Evolutionary conservation across 2,888 invertebrate species (phyloP).

Genomic region (Apotomis betuletana): DNA sequence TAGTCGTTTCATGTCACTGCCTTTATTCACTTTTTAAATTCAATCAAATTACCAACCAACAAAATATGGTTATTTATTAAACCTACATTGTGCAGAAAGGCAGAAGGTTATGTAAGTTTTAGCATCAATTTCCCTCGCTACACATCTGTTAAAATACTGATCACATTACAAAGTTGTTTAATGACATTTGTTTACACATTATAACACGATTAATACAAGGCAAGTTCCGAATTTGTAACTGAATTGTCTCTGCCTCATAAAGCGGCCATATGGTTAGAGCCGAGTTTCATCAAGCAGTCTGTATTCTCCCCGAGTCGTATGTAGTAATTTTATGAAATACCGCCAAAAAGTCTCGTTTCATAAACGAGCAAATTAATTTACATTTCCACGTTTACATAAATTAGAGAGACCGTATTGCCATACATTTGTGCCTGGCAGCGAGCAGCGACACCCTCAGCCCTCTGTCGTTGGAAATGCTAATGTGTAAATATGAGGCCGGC

Average conservation of each 20-base stretch:
- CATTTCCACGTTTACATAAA: constrained; percentile 74
- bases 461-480: constrained; percentile 63
- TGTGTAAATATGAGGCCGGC: constrained; percentile 63
- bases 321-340: constrained; percentile 58
- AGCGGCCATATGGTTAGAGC: constrained; percentile 34
- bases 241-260: constrained; percentile 32
- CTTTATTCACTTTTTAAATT: constrained; percentile 69
- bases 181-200: constrained; percentile 28
- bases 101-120: neutral
- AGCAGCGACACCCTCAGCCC: constrained; percentile 41
- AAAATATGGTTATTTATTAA: neutral
- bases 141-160: neutral
- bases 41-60: constrained; percentile 34
- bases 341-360: constrained; percentile 67
- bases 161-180: constrained; percentile 8
- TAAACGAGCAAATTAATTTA: constrained; percentile 74
- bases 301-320: constrained; percentile 46
- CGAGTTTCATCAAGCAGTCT: constrained; percentile 42
- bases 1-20: constrained; percentile 64
- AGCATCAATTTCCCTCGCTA: neutral
- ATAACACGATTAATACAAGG: constrained; percentile 20
- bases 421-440: constrained; percentile 53
- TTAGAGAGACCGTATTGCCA: constrained; percentile 65
- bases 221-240: constrained; percentile 29
- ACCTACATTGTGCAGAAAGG: no score